phyloP scores from a whole-genome alignment of 2,113 vertebrate species.

The Amphiprion ocellaris region DNA sequence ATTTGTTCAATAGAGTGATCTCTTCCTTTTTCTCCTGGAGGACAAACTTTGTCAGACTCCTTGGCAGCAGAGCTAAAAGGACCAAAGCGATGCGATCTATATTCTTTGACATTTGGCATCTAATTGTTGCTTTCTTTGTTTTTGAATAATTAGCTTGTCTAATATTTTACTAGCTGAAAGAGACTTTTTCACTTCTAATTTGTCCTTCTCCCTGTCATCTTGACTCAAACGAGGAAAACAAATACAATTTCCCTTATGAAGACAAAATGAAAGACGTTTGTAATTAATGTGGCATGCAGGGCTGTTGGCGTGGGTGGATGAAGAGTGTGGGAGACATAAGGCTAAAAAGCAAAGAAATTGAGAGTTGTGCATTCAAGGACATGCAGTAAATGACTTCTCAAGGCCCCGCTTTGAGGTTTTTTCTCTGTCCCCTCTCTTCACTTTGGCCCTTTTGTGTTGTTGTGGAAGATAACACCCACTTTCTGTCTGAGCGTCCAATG shows the following conservation, averaged over 20 bases:
- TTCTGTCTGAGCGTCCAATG: conserved; percentile 61
- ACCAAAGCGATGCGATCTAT: conserved; percentile 34
- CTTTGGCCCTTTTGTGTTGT: conserved; percentile 46
- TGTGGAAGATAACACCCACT: conserved; percentile 67
- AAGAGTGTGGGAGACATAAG: conserved; percentile 56
- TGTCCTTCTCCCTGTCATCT: conserved; percentile 65
- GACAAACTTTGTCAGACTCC: conserved; percentile 35
- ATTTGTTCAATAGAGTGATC: conserved; percentile 19
- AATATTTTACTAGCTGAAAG: conserved; percentile 44
- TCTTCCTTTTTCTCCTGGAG: conserved; percentile 33
- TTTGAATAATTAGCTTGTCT: conserved; percentile 70
- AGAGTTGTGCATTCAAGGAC: conserved; percentile 67
- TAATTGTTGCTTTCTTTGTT: conserved; percentile 53
- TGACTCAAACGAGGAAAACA: conserved; percentile 62
- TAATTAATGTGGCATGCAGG: conserved; percentile 67
- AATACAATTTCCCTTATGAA: conserved; percentile 68
- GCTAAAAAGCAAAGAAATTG: conserved; percentile 61
- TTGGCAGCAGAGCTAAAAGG: conserved; percentile 40
- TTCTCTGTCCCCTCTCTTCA: conserved; percentile 12
- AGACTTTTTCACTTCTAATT: conserved; percentile 59
- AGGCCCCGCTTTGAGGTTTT: conserved; percentile 45
- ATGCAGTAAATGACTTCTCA: conserved; percentile 66
- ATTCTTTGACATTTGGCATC: conserved; percentile 61
- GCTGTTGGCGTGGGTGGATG: conserved; percentile 57
- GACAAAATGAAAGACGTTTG: conserved; percentile 71